Conservation (phyloP, 2,888 invertebrate species). For the Sarcophaga variegata region DNA sequence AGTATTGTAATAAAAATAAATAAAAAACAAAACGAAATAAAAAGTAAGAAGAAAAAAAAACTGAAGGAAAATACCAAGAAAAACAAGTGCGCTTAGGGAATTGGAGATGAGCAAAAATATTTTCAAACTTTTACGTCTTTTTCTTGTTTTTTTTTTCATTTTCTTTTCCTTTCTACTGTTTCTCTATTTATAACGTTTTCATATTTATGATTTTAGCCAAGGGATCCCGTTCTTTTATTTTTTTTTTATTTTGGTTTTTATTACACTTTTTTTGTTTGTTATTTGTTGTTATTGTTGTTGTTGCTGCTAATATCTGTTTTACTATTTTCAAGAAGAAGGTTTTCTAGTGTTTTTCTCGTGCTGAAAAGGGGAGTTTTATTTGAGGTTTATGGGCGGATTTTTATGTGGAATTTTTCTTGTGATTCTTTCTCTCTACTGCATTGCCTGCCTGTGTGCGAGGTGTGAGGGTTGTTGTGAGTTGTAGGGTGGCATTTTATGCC, state of each 20-base stretch:
- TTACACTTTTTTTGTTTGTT: constrained; percentile 49
- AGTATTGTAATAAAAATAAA: too few relatives aligned
- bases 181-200: constrained; percentile 59
- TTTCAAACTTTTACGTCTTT: constrained; percentile 17
- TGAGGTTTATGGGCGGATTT: constrained; percentile 50
- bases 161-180: neutral
- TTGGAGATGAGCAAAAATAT: constrained; percentile 64
- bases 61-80: constrained; percentile 12
- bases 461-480: neutral
- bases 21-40: neutral
- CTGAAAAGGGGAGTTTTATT: constrained; percentile 50
- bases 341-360: neutral
- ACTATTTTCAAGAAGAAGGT: constrained; percentile 37
- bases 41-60: constrained; percentile 29
- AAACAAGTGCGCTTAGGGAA: constrained; percentile 64
- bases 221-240: constrained; percentile 27
- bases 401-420: constrained; percentile 34
- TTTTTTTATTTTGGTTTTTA: constrained; percentile 53
- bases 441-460: neutral
- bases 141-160: too few relatives aligned
- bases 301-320: constrained; percentile 32
- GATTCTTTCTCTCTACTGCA: constrained; percentile 6
- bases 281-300: constrained; percentile 35
- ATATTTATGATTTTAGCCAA: constrained; percentile 69
- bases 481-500: constrained; percentile 19